A percentile compares a stretch with the other conserved stretches of the same genome.
Conservation (phyloP, 2,888 invertebrate species). For the Erannis defoliaria region DNA sequence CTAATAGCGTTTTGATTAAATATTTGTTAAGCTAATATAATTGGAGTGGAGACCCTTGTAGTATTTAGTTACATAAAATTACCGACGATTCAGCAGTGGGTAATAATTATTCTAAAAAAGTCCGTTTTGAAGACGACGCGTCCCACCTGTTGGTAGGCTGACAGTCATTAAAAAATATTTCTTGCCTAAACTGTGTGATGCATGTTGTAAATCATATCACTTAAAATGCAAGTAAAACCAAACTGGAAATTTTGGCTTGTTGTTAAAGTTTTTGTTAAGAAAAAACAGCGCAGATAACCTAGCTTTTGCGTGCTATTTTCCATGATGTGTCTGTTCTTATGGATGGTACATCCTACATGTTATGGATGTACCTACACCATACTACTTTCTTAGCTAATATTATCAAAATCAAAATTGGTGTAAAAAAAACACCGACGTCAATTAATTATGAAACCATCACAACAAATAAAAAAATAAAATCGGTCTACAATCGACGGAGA, state of each 20-base stretch:
- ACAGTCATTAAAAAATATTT: constrained; percentile 66
- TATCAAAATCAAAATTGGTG: too few species aligned
- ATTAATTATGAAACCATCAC: too few species aligned
- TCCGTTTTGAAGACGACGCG: constrained; percentile 45
- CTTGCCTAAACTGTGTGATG: constrained; percentile 52
- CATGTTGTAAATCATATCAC: neutral
- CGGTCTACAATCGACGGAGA: too few species aligned
- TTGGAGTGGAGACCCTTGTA: constrained; percentile 35
- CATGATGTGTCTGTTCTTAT: too few species aligned
- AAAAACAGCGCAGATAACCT: too few species aligned
- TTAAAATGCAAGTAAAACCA: neutral
- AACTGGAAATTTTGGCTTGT: neutral
- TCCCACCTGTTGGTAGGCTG: constrained; percentile 61
- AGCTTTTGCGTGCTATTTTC: too few species aligned
- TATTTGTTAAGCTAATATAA: constrained; percentile 50
- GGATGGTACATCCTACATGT: too few species aligned
- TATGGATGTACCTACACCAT: too few species aligned
- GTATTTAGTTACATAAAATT: constrained; percentile 43
- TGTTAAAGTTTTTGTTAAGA: too few species aligned
- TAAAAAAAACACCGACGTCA: too few species aligned
- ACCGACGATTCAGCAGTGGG: constrained; percentile 17
- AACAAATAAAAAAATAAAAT: too few species aligned
- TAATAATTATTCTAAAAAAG: constrained; percentile 43
- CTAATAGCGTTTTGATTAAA: constrained; percentile 69
- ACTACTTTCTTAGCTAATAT: too few species aligned